phyloP scores from a whole-genome alignment of 37 sponge, comb jelly and placozoan species.

The Cladorhizidae sp. region DNA sequence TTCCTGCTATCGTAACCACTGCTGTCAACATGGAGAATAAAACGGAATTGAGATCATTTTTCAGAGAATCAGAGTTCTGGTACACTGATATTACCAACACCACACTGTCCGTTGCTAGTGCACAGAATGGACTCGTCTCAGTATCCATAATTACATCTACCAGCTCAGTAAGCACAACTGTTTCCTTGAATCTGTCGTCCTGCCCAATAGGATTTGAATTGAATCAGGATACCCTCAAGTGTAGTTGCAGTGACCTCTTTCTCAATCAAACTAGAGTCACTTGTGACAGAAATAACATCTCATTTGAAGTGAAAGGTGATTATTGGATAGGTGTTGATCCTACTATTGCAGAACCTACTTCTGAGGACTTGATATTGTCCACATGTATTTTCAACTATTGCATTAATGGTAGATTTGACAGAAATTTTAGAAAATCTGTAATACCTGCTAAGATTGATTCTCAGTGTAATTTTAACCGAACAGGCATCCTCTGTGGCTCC shows the following conservation, averaged over 20 bases:
- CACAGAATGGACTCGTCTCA: not conserved
- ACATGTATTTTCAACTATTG: constrained; percentile 33
- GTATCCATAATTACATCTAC: constrained; percentile 10
- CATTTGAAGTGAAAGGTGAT: not conserved
- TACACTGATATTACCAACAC: not conserved
- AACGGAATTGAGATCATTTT: not conserved
- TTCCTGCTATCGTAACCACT: constrained; percentile 21
- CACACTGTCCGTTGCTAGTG: constrained; percentile 2
- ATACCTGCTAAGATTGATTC: not conserved
- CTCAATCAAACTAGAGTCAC: not conserved
- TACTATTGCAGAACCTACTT: not conserved
- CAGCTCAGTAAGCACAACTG: not conserved
- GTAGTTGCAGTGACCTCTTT: not conserved
- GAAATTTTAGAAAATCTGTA: not conserved
- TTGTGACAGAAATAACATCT: not conserved
- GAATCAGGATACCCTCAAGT: not conserved
- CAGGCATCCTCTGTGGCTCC: constrained; percentile 30
- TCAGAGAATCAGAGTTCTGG: constrained; percentile 11
- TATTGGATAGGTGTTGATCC: not conserved
- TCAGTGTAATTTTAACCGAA: constrained; percentile 22
- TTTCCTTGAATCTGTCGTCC: not conserved
- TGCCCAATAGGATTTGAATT: not conserved
- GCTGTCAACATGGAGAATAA: not conserved
- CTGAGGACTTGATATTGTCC: not conserved
- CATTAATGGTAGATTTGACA: not conserved